Base-by-base conservation (phyloP, 2,888 invertebrate species). In the Eugnorisma glareosa region DNA sequence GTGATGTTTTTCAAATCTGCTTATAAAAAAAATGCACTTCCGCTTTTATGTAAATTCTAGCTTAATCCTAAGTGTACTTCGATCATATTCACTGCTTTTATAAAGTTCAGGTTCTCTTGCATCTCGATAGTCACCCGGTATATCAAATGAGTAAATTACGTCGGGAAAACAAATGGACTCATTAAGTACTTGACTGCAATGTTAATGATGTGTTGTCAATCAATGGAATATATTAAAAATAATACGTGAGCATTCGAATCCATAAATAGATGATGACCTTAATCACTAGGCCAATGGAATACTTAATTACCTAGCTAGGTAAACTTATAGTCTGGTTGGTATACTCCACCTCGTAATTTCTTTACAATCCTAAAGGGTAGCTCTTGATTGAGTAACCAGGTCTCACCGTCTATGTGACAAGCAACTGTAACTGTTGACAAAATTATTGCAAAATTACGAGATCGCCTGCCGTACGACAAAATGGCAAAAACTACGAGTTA, bases 161-260 rank as follows among this genome's bases (percentile, higher is more conserved):
- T 37, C 15, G 15, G 35, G 54, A 45, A 84, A 84, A 75, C 48
- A 84, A 83, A 73, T 63, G 24, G 63, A 57, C 59, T 67, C 67
- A 82, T 78, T 69, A 35, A 61, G 18, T 28, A 64, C 57, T 51
- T 61, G 54, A 67, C 31, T 77, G 48, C 71, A 77, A 71, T 59
- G 40, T 45, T 43, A 77, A 67, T 71, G 51, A 77, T 21, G 37
- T 67, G 83, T 28, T 54, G 24, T 61, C 66, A 63, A 61, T 83
- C 15, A 61, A 67, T 67, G 18, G 48, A 72, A 73, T 75, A 64
- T 40, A n/a, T 78, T 79, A 40, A 48, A 76, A 64, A 35, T 54
- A 73, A 57, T 63, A 37, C 24, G 45, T 54, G 5, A 15, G 11
- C 57, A 66, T 48, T 54, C 0, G n/a, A 28, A 35, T 66, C 15